A percentile compares a stretch with the other conserved stretches of the same genome.
Evolutionary conservation across 2,113 vertebrate species (phyloP).

Genomic region (Bambusicola thoracicus): DNA sequence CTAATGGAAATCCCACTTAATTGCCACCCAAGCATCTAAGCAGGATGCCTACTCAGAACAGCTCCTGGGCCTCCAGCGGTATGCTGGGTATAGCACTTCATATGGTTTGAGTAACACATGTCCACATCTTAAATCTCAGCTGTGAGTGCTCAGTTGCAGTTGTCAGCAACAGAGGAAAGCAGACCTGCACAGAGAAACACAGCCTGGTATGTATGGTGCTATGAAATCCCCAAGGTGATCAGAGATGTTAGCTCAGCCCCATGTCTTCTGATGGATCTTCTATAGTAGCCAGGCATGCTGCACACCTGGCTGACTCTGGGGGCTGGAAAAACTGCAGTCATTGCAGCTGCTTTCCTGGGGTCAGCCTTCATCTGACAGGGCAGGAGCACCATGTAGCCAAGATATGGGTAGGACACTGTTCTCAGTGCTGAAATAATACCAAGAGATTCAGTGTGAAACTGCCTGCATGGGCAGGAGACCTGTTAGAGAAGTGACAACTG

Average conservation of each 20-base stretch:
- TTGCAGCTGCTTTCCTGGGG: background rate
- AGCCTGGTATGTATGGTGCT: background rate
- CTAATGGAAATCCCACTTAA: background rate
- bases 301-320: background rate
- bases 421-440: background rate
- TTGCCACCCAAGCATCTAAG: background rate
- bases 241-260: background rate
- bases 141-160: background rate
- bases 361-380: background rate
- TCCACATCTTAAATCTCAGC: background rate
- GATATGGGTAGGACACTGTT: background rate
- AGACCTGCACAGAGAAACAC: background rate
- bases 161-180: background rate
- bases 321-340: background rate
- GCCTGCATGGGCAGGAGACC: background rate
- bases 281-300: background rate
- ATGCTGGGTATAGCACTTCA: background rate
- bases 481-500: background rate
- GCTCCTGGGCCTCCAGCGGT: background rate
- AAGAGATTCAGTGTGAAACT: background rate
- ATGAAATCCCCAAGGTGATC: conserved; percentile 1
- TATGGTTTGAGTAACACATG: background rate
- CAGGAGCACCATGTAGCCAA: background rate
- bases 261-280: background rate
- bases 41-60: background rate